Conservation (phyloP, 2,888 invertebrate genomes). For the Agrochola circellaris region DNA sequence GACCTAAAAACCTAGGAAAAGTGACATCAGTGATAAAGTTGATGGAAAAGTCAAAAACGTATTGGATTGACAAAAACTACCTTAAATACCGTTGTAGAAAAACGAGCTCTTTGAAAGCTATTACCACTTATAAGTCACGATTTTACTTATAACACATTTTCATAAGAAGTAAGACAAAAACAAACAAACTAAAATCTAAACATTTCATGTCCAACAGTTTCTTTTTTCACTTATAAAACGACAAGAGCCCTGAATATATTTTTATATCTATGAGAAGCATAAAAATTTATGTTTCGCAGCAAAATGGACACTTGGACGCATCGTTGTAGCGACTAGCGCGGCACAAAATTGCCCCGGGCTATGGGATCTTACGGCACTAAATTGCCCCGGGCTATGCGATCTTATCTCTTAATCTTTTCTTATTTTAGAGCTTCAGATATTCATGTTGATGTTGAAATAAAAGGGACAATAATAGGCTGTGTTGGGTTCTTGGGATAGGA, state of each 20-base stretch:
- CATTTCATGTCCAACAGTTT: slow-evolving; percentile 12
- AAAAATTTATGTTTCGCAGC: slow-evolving; percentile 66
- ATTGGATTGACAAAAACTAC: neutral
- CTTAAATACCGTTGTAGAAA: neutral
- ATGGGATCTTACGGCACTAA: slow-evolving; percentile 39
- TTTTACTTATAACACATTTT: neutral
- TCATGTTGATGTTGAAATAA: slow-evolving; percentile 36
- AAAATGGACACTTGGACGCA: slow-evolving; percentile 61
- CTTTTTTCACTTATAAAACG: slow-evolving; percentile 59
- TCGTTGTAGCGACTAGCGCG: slow-evolving; percentile 57
- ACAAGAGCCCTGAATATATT: slow-evolving; percentile 60
- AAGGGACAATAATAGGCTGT: slow-evolving; percentile 25
- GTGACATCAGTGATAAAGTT: too few relatives aligned
- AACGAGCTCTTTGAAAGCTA: neutral
- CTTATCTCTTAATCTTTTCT: slow-evolving; percentile 62
- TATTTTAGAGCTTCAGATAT: slow-evolving; percentile 52
- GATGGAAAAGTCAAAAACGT: neutral
- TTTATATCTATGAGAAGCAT: slow-evolving; percentile 63
- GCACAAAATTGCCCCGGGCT: slow-evolving; percentile 45
- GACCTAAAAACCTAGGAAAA: neutral
- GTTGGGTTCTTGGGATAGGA: neutral
- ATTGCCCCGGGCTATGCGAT: slow-evolving; percentile 37
- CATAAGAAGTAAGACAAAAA: neutral
- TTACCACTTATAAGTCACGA: too few relatives aligned
- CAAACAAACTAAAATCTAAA: slow-evolving; percentile 8